phyloP scores from a whole-genome alignment of 2,113 vertebrate genomes.

The Gopherus flavomarginatus region DNA sequence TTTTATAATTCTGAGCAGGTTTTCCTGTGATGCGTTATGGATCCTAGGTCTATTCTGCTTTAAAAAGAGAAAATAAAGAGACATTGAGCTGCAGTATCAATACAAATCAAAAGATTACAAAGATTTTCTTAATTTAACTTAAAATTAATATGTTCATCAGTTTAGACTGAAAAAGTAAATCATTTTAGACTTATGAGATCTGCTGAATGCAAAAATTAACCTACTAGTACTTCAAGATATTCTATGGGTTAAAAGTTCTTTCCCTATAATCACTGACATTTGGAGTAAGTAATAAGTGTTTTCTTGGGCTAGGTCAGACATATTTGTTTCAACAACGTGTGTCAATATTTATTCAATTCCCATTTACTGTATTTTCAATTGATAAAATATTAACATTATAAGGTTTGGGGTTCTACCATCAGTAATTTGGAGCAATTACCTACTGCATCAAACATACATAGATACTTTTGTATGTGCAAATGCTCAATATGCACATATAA shows the following conservation, averaged over 20 bases:
- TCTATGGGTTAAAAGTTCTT: background rate
- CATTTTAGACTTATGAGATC: background rate
- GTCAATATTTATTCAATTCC: background rate
- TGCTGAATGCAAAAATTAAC: background rate
- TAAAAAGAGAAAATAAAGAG: background rate
- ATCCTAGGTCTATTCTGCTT: background rate
- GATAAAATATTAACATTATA: background rate
- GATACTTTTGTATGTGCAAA: background rate
- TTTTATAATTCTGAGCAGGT: background rate
- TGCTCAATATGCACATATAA: background rate
- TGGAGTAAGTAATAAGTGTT: background rate
- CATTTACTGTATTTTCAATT: background rate
- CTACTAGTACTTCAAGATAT: background rate
- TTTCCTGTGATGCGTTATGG: background rate
- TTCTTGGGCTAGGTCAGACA: background rate
- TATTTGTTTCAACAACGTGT: background rate
- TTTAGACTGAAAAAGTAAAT: background rate
- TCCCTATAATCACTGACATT: background rate
- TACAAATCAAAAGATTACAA: background rate
- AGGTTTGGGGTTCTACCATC: background rate
- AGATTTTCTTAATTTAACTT: background rate
- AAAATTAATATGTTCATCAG: background rate
- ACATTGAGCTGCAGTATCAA: background rate
- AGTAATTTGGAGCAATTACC: background rate
- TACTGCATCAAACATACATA: background rate